Percentiles rank a stretch among this genome's conserved stretches.
Evolutionary conservation across 1,140 invertebrate genomes (phyloP).

Genomic region (Triops longicaudatus): DNA sequence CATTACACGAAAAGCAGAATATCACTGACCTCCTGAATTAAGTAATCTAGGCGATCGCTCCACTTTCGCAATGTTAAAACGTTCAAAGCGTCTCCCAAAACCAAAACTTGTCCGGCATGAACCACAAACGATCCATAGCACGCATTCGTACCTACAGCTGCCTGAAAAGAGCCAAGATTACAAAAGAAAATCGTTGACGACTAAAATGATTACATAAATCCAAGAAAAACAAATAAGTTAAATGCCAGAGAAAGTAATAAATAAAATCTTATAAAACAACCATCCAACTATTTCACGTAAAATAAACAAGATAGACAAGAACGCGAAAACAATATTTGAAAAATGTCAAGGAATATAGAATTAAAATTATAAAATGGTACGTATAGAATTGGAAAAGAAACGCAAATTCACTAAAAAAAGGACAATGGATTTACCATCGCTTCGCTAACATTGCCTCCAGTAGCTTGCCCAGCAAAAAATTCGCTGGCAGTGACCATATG

Average conservation of each 20-base stretch:
- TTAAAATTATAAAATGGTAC: too few species aligned
- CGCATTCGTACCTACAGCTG: constrained; percentile 69
- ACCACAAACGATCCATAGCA: constrained; percentile 84
- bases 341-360: too few species aligned
- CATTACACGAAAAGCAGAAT: constrained; percentile 38
- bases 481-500: constrained; percentile 45
- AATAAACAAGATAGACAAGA: constrained; percentile 19
- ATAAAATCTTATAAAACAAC: too few species aligned
- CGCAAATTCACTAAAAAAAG: background rate
- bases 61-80: constrained; percentile 70
- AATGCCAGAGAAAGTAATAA: too few species aligned
- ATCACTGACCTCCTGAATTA: constrained; percentile 50
- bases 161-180: constrained; percentile 44
- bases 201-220: too few species aligned
- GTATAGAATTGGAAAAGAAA: background rate
- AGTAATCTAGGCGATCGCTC: constrained; percentile 63
- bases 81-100: constrained; percentile 75
- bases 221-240: too few species aligned
- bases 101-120: constrained; percentile 66
- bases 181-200: background rate
- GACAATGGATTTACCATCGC: constrained; percentile 48
- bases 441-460: constrained; percentile 62
- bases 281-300: background rate
- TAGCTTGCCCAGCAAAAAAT: constrained; percentile 48
- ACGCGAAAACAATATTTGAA: constrained; percentile 15